Evolutionary conservation across 2,888 invertebrate species (phyloP).

Genomic region (Hypselothyrea guttata): DNA sequence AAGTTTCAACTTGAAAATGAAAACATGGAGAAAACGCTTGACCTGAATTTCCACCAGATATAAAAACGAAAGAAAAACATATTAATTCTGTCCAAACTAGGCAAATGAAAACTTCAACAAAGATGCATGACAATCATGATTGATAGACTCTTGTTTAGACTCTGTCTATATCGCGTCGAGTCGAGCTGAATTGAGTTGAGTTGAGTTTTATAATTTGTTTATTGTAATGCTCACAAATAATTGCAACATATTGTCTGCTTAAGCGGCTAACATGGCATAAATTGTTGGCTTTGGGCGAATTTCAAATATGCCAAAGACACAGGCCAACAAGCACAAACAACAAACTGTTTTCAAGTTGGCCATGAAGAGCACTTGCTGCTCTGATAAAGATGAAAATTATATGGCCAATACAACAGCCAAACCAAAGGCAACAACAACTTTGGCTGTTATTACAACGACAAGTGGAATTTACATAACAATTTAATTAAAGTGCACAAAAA

Average conservation of each 20-base stretch:
- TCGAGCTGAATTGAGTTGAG: too few relatives aligned
- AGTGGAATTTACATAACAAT: constrained; percentile 77
- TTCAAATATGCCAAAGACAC: neutral
- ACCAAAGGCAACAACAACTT: constrained; percentile 19
- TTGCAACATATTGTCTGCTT: constrained; percentile 18
- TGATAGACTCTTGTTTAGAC: too few relatives aligned
- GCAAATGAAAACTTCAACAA: constrained; percentile 6
- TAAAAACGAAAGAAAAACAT: constrained; percentile 17
- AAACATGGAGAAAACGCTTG: constrained; percentile 45
- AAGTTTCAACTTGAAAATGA: constrained; percentile 52
- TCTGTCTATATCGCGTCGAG: too few relatives aligned
- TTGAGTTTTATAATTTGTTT: too few relatives aligned
- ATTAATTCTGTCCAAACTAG: neutral
- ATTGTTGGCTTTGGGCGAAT: constrained; percentile 9
- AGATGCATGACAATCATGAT: too few relatives aligned
- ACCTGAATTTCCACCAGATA: constrained; percentile 46
- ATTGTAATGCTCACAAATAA: neutral
- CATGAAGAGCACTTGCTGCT: constrained; percentile 64
- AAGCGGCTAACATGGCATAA: constrained; percentile 18
- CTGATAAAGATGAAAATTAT: constrained; percentile 68
- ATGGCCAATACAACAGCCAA: constrained; percentile 33
- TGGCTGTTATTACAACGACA: constrained; percentile 51
- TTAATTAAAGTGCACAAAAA: constrained; percentile 68
- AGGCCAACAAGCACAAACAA: constrained; percentile 3
- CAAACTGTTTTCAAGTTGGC: constrained; percentile 10